Percentiles rank a stretch among this genome's conserved stretches.
These are phyloP conservation scores for Austrolebias charrua DNA, from an alignment of 2,797 vertebrate species.

Conservation along the genomic window DNA sequence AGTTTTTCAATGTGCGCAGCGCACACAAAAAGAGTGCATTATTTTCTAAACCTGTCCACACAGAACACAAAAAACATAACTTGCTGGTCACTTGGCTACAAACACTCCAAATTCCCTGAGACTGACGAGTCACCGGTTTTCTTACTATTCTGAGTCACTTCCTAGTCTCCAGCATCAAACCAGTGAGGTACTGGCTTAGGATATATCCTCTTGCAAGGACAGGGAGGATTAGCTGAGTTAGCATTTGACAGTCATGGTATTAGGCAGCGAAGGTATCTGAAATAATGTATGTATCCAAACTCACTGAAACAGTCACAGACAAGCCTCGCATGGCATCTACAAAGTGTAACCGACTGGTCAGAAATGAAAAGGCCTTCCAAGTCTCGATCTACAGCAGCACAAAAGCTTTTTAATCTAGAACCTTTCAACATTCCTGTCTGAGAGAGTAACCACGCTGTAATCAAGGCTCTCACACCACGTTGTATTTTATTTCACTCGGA, in stretches of 20 bases:
- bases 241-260: slow-evolving; percentile 51
- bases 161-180: slow-evolving; percentile 8
- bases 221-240: slow-evolving; percentile 60
- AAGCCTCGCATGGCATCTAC: slow-evolving; percentile 11
- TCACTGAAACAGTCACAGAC: slow-evolving; percentile 2
- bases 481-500: slow-evolving; percentile 41
- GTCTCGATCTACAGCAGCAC: slow-evolving; percentile 33
- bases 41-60: neutral
- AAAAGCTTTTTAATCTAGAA: slow-evolving; percentile 16
- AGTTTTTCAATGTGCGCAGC: too few species aligned
- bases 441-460: slow-evolving; percentile 52
- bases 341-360: neutral
- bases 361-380: slow-evolving; percentile 17
- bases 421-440: slow-evolving; percentile 67
- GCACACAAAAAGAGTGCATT: too few species aligned
- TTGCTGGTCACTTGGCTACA: too few species aligned
- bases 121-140: too few species aligned
- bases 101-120: too few species aligned
- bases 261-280: slow-evolving; percentile 40
- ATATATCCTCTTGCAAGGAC: slow-evolving; percentile 56
- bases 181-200: slow-evolving; percentile 7
- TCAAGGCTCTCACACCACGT: slow-evolving; percentile 30
- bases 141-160: slow-evolving; percentile 5
- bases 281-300: slow-evolving; percentile 28
- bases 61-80: neutral